These are phyloP conservation scores for Erinaceus europaeus DNA, from an alignment of 2,113 vertebrate species.

Conservation along the genomic window DNA sequence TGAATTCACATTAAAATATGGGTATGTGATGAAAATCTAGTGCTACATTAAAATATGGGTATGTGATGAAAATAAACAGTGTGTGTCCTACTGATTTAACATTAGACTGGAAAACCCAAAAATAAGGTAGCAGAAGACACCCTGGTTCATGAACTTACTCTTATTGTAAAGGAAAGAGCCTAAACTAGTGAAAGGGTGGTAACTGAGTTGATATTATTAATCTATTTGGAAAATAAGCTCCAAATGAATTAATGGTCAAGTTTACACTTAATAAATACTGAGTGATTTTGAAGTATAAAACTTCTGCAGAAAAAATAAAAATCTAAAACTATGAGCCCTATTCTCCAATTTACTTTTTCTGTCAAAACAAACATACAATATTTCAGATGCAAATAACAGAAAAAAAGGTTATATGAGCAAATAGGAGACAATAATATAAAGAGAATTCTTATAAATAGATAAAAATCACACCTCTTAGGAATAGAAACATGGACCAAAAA, in stretches of 20 bases:
- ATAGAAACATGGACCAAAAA: not conserved
- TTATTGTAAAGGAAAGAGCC: not conserved
- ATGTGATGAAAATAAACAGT: not conserved
- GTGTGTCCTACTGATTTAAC: not conserved
- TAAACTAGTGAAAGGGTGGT: not conserved
- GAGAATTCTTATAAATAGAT: not conserved
- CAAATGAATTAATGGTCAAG: not conserved
- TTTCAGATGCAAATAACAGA: not conserved
- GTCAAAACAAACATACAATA: not conserved
- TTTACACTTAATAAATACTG: too few species aligned
- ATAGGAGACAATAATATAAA: not conserved
- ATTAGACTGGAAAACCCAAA: not conserved
- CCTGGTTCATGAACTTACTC: not conserved
- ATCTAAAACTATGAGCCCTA: not conserved
- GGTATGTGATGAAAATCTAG: too few species aligned
- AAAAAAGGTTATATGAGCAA: not conserved
- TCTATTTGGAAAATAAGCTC: not conserved
- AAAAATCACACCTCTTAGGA: not conserved
- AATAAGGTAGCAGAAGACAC: not conserved
- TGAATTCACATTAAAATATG: too few species aligned
- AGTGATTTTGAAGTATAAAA: conserved; percentile 3
- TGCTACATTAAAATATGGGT: too few species aligned
- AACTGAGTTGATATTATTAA: not conserved
- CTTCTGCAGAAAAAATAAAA: not conserved
- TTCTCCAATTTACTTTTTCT: not conserved